Percentiles rank a stretch among this genome's conserved stretches.
Evolutionary conservation across 2,888 invertebrate genomes (phyloP).

Genomic region (Tethea ocularis): DNA sequence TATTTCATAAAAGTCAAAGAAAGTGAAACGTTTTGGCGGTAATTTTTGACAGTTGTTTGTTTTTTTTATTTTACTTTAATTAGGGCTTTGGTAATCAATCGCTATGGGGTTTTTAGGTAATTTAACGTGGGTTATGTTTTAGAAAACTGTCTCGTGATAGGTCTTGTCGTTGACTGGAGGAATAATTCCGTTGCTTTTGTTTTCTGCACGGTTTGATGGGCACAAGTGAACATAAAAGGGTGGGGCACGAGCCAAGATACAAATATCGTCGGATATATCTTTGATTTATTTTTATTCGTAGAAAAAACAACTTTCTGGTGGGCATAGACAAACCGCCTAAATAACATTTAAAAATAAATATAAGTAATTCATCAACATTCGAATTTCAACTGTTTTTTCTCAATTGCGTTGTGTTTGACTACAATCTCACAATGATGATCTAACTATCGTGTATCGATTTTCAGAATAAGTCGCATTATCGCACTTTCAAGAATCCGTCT

Average conservation of each 20-base stretch:
- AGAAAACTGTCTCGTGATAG: constrained; percentile 66
- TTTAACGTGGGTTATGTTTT: constrained; percentile 25
- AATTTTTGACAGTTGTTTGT: constrained; percentile 36
- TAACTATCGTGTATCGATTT: no score
- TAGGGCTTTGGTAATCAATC: constrained; percentile 8
- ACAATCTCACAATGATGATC: no score
- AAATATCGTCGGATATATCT: constrained; percentile 40
- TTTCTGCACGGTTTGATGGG: constrained; percentile 75
- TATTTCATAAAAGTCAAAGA: not conserved
- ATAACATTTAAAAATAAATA: no score
- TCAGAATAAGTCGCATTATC: no score
- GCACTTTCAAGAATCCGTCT: no score
- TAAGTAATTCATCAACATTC: no score
- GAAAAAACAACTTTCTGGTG: no score
- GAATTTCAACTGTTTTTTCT: no score
- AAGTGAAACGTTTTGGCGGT: constrained; percentile 36
- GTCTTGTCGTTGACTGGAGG: constrained; percentile 78
- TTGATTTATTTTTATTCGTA: constrained; percentile 2
- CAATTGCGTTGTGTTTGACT: no score
- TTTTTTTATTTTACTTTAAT: constrained; percentile 11
- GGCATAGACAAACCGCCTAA: no score
- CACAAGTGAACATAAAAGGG: constrained; percentile 57
- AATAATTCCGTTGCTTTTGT: constrained; percentile 78
- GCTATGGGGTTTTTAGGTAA: constrained; percentile 20
- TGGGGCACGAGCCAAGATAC: constrained; percentile 58